phyloP scores from a whole-genome alignment of 2,888 invertebrate species.

The Trachelus stipa region DNA sequence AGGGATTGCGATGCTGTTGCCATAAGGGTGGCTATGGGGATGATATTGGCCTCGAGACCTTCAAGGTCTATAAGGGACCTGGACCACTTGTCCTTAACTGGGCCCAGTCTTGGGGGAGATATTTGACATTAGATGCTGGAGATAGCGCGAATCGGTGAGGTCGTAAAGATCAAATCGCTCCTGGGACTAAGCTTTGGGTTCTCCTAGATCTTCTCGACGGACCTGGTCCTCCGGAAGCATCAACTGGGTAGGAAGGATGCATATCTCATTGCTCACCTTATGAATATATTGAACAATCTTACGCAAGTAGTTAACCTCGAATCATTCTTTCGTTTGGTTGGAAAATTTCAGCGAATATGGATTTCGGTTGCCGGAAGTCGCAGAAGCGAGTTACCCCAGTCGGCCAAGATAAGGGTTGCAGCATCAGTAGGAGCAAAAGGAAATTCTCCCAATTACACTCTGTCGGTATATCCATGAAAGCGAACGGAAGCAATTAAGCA shows the following conservation, averaged over 20 bases:
- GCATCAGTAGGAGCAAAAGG: background rate
- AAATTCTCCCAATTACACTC: constrained; percentile 42
- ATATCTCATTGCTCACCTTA: background rate
- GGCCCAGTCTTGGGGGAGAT: constrained; percentile 6
- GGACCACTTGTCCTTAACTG: background rate
- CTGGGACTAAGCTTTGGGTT: background rate
- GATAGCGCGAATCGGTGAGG: constrained; percentile 21
- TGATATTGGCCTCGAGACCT: constrained; percentile 14
- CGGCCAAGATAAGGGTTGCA: background rate
- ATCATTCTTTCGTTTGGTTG: background rate
- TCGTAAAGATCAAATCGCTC: constrained; percentile 22
- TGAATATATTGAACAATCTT: background rate
- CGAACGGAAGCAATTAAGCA: constrained; percentile 47
- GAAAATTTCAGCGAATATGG: background rate
- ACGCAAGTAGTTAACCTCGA: background rate
- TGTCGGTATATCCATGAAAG: constrained; percentile 27
- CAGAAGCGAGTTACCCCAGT: background rate
- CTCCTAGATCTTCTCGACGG: background rate
- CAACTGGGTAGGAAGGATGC: background rate
- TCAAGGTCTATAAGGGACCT: constrained; percentile 10
- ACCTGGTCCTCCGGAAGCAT: background rate
- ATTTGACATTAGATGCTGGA: constrained; percentile 25
- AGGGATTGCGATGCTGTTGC: constrained; percentile 20
- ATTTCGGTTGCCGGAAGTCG: background rate
- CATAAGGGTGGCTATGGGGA: constrained; percentile 13